Evolutionary conservation across 2,888 invertebrate genomes (phyloP).

Genomic region (Limnephilus auricula): DNA sequence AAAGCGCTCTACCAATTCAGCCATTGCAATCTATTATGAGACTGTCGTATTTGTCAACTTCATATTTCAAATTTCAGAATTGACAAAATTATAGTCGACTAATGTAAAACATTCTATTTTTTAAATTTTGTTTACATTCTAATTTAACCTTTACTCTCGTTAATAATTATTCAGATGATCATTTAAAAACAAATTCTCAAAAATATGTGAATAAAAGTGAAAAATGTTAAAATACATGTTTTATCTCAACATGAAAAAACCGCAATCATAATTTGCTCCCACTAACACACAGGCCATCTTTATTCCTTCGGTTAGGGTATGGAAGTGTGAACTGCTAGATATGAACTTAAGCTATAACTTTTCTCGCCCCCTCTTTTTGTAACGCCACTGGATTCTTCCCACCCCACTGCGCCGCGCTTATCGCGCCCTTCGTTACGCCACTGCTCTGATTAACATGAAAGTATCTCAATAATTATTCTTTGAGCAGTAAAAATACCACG

Average conservation of each 20-base stretch:
- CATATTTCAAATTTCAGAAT: too few relatives aligned
- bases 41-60: too few relatives aligned
- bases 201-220: not conserved
- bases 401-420: not conserved
- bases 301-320: constrained; percentile 46
- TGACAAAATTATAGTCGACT: too few relatives aligned
- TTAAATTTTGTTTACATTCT: too few relatives aligned
- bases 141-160: too few relatives aligned
- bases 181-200: not conserved
- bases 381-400: constrained; percentile 21
- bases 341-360: constrained; percentile 61
- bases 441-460: constrained; percentile 42
- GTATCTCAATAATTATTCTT: constrained; percentile 43
- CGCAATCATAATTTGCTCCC: not conserved
- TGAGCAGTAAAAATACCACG: not conserved
- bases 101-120: too few relatives aligned
- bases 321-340: constrained; percentile 64
- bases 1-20: too few relatives aligned
- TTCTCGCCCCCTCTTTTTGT: constrained; percentile 18
- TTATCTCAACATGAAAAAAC: not conserved
- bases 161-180: not conserved
- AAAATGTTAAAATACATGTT: not conserved
- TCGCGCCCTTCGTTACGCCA: constrained; percentile 13
- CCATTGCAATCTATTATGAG: too few relatives aligned
- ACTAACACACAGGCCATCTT: constrained; percentile 42